Conservation (phyloP, 2,888 invertebrate genomes). For the Acanthoscelides obtectus region DNA sequence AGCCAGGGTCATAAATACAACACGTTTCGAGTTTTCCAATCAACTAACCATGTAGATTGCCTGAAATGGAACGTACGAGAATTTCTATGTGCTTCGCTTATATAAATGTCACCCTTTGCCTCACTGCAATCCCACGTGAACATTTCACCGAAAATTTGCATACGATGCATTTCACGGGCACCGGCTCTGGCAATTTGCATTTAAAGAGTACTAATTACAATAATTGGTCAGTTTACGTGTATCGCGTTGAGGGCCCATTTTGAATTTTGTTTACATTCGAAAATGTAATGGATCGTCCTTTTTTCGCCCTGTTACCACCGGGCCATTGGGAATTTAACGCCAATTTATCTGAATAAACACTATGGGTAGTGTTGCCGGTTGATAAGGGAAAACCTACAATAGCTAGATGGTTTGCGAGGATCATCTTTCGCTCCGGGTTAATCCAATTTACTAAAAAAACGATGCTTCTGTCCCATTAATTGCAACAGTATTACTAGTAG, state of each 20-base stretch:
- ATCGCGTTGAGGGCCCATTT: constrained; percentile 1
- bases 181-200: constrained; percentile 21
- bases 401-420: neutral
- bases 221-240: constrained; percentile 19
- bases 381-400: neutral
- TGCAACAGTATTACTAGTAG: too few relatives aligned
- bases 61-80: too few relatives aligned
- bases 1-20: too few relatives aligned
- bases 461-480: too few relatives aligned
- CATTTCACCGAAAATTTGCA: constrained; percentile 24
- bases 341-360: neutral
- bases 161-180: constrained; percentile 20
- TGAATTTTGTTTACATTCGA: constrained; percentile 3
- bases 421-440: neutral
- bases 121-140: constrained; percentile 17
- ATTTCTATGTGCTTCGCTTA: too few relatives aligned
- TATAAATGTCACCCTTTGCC: neutral
- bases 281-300: neutral
- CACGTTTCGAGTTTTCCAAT: too few relatives aligned
- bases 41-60: too few relatives aligned
- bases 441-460: neutral
- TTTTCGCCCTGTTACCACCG: neutral
- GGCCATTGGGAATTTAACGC: neutral
- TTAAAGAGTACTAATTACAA: constrained; percentile 23
- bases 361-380: neutral